Evolutionary conservation across 2,113 vertebrate genomes (phyloP).

Genomic region (Burhinus bistriatus): DNA sequence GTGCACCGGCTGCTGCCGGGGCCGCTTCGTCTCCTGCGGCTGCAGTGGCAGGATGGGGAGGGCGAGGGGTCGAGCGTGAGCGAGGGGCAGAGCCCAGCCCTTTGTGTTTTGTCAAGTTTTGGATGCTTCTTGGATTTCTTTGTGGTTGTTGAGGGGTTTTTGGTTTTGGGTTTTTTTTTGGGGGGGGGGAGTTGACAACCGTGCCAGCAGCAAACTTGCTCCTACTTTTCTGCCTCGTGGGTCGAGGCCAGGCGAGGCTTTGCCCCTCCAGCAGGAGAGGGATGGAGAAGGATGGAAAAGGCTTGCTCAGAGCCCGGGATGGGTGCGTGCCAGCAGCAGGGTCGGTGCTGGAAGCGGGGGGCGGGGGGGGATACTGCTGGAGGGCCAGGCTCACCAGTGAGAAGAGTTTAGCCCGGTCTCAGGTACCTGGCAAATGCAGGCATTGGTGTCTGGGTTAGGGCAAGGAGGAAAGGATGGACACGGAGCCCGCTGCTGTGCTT

Average conservation of each 20-base stretch:
- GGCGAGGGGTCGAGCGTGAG: no score
- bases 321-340: background rate
- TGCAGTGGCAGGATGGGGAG: no score
- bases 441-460: fast-evolving
- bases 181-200: no score
- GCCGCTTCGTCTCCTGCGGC: no score
- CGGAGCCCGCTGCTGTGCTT: fast-evolving
- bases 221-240: background rate
- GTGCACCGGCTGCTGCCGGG: no score
- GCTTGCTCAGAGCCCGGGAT: background rate
- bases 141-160: no score
- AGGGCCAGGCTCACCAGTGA: background rate
- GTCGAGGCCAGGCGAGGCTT: background rate
- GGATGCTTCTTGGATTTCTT: no score
- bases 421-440: fast-evolving
- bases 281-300: background rate
- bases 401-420: background rate
- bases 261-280: no score
- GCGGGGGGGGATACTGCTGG: background rate
- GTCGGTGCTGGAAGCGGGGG: no score
- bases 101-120: no score
- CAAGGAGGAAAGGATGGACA: fast-evolving
- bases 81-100: no score
- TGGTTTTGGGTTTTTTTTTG: no score
- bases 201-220: background rate